phyloP scores from a whole-genome alignment of 1,140 invertebrate species.

The Gryllus bimaculatus region DNA sequence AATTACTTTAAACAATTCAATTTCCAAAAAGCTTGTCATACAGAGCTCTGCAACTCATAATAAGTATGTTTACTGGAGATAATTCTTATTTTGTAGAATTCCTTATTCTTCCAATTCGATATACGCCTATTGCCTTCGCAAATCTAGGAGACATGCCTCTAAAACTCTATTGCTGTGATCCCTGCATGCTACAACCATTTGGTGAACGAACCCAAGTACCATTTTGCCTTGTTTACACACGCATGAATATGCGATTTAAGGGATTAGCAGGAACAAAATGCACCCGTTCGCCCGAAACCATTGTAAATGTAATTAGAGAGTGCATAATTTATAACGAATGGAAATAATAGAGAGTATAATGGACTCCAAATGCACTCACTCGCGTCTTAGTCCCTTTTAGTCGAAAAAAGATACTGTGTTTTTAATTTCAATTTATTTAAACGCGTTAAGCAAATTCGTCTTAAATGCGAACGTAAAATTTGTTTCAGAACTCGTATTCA shows the following conservation, averaged over 20 bases:
- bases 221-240: background rate
- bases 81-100: too few species aligned
- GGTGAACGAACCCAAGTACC: background rate
- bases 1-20: too few species aligned
- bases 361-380: background rate
- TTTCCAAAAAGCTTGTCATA: too few species aligned
- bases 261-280: background rate
- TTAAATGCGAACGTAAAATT: background rate
- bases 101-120: too few species aligned
- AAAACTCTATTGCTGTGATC: too few species aligned
- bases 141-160: too few species aligned
- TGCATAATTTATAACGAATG: background rate
- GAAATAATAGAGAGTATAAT: background rate
- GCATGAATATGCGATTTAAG: background rate
- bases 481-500: background rate
- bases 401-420: background rate
- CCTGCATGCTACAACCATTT: background rate
- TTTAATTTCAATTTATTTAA: background rate
- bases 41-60: too few species aligned
- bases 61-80: too few species aligned
- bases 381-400: background rate
- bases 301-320: conserved; percentile 5
- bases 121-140: too few species aligned
- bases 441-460: background rate
- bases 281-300: background rate